Evolutionary conservation across 2,113 vertebrate species (phyloP).

Genomic region (Triplophysa dalaica): DNA sequence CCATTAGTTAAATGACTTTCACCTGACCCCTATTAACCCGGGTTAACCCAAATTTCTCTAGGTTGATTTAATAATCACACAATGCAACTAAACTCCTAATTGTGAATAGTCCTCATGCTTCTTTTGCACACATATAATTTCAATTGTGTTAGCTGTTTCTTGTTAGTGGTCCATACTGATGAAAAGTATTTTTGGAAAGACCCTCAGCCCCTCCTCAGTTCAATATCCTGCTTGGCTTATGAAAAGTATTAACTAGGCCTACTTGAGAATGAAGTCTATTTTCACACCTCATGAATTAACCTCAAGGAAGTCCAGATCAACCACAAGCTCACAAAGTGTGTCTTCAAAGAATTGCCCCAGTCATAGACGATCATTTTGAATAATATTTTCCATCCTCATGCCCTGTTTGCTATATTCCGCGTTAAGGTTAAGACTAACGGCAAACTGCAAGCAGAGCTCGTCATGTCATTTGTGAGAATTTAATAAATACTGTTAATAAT

Average conservation of each 20-base stretch:
- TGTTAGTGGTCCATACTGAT: neutral
- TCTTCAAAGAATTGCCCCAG: slow-evolving; percentile 32
- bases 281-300: neutral
- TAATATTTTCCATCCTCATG: slow-evolving; percentile 7
- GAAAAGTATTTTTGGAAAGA: slow-evolving; percentile 32
- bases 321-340: neutral
- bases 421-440: neutral
- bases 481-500: too few species aligned
- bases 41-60: too few species aligned
- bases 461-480: too few species aligned
- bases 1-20: too few species aligned
- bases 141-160: neutral
- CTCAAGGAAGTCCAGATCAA: neutral
- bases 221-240: slow-evolving; percentile 3
- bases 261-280: neutral
- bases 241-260: neutral
- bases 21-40: too few species aligned
- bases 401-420: neutral
- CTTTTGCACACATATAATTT: neutral
- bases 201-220: neutral
- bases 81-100: too few species aligned
- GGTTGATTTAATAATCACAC: neutral
- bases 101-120: too few species aligned
- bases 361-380: neutral
- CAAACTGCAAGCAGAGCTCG: neutral